Evolutionary conservation across 1,140 invertebrate species (phyloP).

Genomic region (Mya arenaria): DNA sequence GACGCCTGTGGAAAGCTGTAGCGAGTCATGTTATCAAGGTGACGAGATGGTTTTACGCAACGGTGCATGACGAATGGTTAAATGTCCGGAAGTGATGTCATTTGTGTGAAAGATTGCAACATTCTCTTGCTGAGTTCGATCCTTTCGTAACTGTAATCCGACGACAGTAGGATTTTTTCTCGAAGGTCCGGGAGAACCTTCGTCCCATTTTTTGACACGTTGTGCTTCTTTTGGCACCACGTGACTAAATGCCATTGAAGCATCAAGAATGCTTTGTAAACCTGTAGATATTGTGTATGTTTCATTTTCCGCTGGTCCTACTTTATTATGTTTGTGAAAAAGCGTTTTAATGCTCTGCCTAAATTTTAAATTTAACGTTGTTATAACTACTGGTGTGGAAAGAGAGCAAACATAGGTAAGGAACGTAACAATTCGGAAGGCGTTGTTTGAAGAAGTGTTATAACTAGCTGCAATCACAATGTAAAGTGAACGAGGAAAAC

Average conservation of each 20-base stretch:
- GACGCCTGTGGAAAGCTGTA: too few relatives aligned
- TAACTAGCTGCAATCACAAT: background rate
- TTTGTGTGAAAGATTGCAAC: slow-evolving; percentile 9
- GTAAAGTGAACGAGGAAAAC: slow-evolving; percentile 26
- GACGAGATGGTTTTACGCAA: slow-evolving; percentile 28
- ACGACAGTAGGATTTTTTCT: background rate
- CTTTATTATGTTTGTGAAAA: slow-evolving; percentile 1
- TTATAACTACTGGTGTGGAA: slow-evolving; percentile 24
- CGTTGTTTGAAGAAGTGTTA: background rate
- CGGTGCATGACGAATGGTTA: background rate
- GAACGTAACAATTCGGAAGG: slow-evolving; percentile 1
- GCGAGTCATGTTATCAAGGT: background rate
- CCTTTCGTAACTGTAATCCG: background rate
- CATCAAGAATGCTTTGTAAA: slow-evolving; percentile 34
- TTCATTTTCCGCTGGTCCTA: slow-evolving; percentile 7
- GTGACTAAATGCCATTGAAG: slow-evolving; percentile 37
- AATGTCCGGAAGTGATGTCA: background rate
- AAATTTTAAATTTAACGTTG: slow-evolving; percentile 38
- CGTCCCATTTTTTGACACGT: background rate
- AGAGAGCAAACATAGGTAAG: slow-evolving; percentile 31
- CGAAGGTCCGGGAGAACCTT: background rate
- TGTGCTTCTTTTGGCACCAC: background rate
- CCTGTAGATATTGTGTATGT: slow-evolving; percentile 44
- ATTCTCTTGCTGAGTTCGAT: slow-evolving; percentile 22
- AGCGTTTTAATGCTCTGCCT: slow-evolving; percentile 13